Evolutionary conservation across 2,888 invertebrate species (phyloP), one percentile per base, ranked within the genome.

Genomic region (Tuta absoluta): DNA sequence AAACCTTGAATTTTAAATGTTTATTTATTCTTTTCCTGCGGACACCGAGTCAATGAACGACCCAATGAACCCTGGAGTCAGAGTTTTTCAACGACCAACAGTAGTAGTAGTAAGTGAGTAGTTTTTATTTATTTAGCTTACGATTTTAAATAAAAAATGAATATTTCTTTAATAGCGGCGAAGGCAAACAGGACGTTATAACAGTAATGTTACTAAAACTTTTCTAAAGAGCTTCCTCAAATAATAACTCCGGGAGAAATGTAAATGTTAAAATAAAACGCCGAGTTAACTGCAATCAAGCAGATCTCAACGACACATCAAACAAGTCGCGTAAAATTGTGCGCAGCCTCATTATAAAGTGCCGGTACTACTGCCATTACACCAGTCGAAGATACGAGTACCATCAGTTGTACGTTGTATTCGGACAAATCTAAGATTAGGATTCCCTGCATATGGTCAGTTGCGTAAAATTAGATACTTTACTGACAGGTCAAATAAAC

Each of bases 301-400:
- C 7, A 19, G 60, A 63, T 48, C 23, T 63, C n/a, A 57, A 66
- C 17, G 66, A 66, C 63, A 63, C 63, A 60, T 53, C 61, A 66
- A 66, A 63, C 58, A 37, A 66, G 65, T 63, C 63, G 56, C 60
- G 63, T 74, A 69, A 74, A 73, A 67, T 65, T 62, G 62, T 66
- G 64, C 58, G 59, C 63, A 23, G 66, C 62, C 65, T 72, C 70
- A 72, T 74, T 72, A 72, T 69, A 72, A 71, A 72, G 62, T 66
- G 48, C 66, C 67, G 60, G 70, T 68, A 71, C 63, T 56, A 21
- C 63, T 49, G 65, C 63, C 61, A 61, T 56, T 56, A 56, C 56
- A 7, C 24, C 1, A 24, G 24, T 2, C 17, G 1, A 49, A 17
- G 51, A 51, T 33, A 23, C 23, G 23, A 33, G 2, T 24, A 59